These are phyloP conservation scores for Anthophora plumipes DNA, from an alignment of 2,888 invertebrate genomes.

Conservation along the genomic window DNA sequence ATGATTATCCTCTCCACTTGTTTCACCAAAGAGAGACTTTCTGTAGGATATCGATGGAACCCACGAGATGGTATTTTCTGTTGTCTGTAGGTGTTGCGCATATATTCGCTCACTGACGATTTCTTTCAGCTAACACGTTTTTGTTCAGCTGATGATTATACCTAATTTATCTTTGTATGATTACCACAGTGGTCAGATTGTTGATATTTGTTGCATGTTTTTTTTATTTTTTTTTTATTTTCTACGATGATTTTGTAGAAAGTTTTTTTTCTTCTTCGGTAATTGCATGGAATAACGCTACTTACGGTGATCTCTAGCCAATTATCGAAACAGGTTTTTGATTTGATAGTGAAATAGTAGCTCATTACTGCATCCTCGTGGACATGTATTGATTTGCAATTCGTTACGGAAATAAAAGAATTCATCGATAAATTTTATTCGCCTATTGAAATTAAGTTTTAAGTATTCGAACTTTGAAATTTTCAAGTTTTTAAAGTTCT, in stretches of 20 bases:
- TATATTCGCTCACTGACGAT: conserved; percentile 8
- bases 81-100: neutral
- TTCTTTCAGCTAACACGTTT: neutral
- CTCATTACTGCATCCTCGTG: neutral
- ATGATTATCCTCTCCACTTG: conserved; percentile 26
- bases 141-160: neutral
- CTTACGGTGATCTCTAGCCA: neutral
- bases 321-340: neutral
- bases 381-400: neutral
- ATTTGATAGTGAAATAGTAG: too few relatives aligned
- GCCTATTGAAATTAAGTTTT: too few relatives aligned
- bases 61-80: conserved; percentile 28
- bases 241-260: neutral
- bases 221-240: neutral
- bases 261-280: neutral
- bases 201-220: neutral
- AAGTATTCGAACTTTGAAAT: too few relatives aligned
- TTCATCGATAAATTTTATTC: too few relatives aligned
- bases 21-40: neutral
- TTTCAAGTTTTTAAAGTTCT: too few relatives aligned
- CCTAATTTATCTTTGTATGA: neutral
- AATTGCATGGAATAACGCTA: neutral
- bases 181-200: too few relatives aligned
- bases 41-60: conserved; percentile 22
- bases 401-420: neutral